Evolutionary conservation across 2,888 invertebrate species (phyloP), one percentile per base, ranked within the genome.

Genomic region (Galeopsomyia nigrocyanea): DNA sequence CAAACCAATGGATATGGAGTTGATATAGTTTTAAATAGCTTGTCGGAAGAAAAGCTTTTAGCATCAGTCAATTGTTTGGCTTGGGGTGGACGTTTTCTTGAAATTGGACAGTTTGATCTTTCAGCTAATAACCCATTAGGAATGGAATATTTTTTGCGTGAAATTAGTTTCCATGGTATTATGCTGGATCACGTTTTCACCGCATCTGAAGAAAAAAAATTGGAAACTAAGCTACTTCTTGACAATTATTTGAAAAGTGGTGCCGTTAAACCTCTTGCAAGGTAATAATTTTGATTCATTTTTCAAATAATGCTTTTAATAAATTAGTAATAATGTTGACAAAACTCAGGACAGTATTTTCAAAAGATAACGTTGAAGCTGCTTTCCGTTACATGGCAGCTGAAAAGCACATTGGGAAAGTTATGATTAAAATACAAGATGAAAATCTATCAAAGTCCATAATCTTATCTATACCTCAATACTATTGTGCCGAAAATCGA

Each of bases 381-480:
- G 94, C 94, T 0, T 94, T 94, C 82, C 88, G 90, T 70, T 89
- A 87, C 77, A 88, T 92, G 87, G 89, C 89, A 0, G 87, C 89
- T n/a, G 91, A 94, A 39, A 94, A 94, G 83, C 95, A 96, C 82
- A 92, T 94, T 65, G 95, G 95, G 58, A 96, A 96, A 87, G 77
- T 83, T 3, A 2, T 84, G n/a, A 66, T 83, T 3, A 76, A 89
- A 69, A 76, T 83, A 16, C 68, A 74, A 14, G 76, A 80, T 2
- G 77, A 80, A 22, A 74, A 80, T 14, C n/a, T n/a, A n/a, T n/a
- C n/a, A n/a, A n/a, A n/a, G n/a, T n/a, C n/a, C n/a, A 76, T 80
- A 1, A 83, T 89, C 9, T 77, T 80, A 14, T 90, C 89, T 3
- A 76, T 89, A 1, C 87, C 89, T 19, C 86, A 88, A 51, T 88